Percentiles rank a stretch among this genome's conserved stretches.
These are phyloP conservation scores for Crotalus horridus DNA, from an alignment of 2,113 vertebrate genomes.

Conservation along the genomic window DNA sequence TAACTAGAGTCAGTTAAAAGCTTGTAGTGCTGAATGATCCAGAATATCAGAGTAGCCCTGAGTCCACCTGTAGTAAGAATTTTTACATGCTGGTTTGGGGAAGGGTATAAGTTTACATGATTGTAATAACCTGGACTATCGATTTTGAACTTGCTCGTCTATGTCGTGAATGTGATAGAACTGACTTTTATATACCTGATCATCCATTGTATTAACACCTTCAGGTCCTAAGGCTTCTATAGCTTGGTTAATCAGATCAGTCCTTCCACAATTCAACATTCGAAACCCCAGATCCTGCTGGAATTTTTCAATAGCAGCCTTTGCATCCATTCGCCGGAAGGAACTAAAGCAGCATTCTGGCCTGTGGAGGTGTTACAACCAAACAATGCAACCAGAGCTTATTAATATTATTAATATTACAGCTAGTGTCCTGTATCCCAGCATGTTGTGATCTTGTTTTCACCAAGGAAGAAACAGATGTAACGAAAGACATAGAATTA, in stretches of 20 bases:
- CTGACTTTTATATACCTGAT: conserved; percentile 77
- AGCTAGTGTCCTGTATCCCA: not conserved
- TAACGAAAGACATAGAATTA: not conserved
- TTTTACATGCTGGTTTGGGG: not conserved
- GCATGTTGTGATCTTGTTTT: not conserved
- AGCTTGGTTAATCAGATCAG: conserved; percentile 92
- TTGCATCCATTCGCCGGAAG: conserved; percentile 91
- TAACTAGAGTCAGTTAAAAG: not conserved
- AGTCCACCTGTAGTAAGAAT: not conserved
- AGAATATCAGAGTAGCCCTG: too few relatives aligned
- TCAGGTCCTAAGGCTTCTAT: conserved; percentile 86
- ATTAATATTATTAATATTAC: not conserved
- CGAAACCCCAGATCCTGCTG: conserved; percentile 94
- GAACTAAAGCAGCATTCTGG: conserved; percentile 95
- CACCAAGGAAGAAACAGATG: not conserved
- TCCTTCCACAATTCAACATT: conserved; percentile 96
- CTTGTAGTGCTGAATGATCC: not conserved
- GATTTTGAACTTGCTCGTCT: not conserved
- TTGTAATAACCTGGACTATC: not conserved
- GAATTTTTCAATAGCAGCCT: conserved; percentile 90
- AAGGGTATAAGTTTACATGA: not conserved
- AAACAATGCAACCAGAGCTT: not conserved
- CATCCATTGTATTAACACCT: conserved; percentile 95
- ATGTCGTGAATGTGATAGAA: fast-evolving
- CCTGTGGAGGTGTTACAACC: conserved; percentile 64